Evolutionary conservation across 2,888 invertebrate genomes (phyloP), one percentile per base, ranked within the genome.

Genomic region (Cryptus armator): DNA sequence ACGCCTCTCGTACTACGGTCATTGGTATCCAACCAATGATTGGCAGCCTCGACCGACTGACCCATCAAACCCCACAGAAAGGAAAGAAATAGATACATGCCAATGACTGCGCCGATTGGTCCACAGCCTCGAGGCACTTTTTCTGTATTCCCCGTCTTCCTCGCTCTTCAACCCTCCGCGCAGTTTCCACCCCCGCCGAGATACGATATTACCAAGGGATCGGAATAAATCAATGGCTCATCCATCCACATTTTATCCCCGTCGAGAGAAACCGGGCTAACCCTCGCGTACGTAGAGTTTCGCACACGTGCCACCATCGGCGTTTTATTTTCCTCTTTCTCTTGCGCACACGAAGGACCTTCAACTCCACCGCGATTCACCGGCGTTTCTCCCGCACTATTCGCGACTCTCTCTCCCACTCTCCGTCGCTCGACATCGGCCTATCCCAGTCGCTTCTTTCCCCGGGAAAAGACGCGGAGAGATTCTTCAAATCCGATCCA

Each of bases 211-310:
- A 92, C 92, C 88, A 46, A 78, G 90, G 91, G 92, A 90, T 92
- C 90, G 90, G 89, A 90, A 92, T 93, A 93, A 92, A 93, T 93
- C 92, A 91, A 91, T 91, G 90, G 92, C 92, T 93, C 93, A 93
- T 93, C 92, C 91, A 93, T 93, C 92, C 91, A 91, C 91, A 93
- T 93, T 93, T 93, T 92, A 93, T 93, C 91, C 92, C 88, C 72
- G 71, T 62, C 85, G 83, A 62, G 87, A 88, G 90, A 89, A 90
- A 88, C 87, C 84, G 86, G 76, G 83, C 84, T 81, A 77, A 80
- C 80, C 85, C 86, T 74, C 81, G 81, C 67, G 82, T 46, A 83
- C 81, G 71, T 80, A 70, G 77, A 75, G 74, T 81, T 51, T 5
- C 56, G 71, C 81, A 84, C 83, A 85, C 85, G 85, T 85, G 85